Percentiles rank a stretch among this genome's conserved stretches.
phyloP scores from a whole-genome alignment of 2,888 invertebrate species.

The Rambutsinella grinnellia region DNA sequence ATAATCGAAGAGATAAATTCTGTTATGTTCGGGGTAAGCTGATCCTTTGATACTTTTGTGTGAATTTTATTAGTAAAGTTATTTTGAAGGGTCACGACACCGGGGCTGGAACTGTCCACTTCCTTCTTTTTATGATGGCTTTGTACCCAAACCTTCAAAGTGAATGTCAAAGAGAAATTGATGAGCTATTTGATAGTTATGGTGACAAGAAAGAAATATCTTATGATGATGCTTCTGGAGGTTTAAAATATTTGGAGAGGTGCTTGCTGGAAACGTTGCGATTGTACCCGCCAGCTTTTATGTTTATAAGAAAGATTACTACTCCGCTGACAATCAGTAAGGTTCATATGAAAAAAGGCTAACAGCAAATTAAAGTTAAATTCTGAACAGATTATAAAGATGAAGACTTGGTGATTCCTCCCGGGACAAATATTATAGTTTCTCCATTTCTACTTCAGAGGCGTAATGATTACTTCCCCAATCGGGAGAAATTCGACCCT shows the following conservation, averaged over 20 bases:
- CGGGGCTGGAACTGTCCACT: not conserved
- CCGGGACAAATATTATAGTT: not conserved
- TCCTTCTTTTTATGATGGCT: not conserved
- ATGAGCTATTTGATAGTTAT: not conserved
- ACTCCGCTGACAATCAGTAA: too few species aligned
- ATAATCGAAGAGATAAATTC: slow-evolving; percentile 8
- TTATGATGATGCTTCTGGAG: slow-evolving; percentile 4
- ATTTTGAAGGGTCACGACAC: slow-evolving; percentile 8
- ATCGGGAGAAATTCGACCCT: slow-evolving; percentile 2
- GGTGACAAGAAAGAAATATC: not conserved
- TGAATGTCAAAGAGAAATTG: not conserved
- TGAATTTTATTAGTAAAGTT: too few species aligned
- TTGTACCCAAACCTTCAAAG: not conserved
- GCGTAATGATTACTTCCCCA: not conserved
- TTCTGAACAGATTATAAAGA: too few species aligned
- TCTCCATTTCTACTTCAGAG: not conserved
- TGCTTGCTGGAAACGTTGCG: not conserved
- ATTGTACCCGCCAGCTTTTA: not conserved
- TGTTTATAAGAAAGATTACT: not conserved
- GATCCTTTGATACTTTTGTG: not conserved
- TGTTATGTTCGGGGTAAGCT: slow-evolving; percentile 9
- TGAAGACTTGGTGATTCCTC: not conserved
- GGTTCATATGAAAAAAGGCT: too few species aligned
- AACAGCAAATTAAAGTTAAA: too few species aligned
- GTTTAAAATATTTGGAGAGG: too few species aligned